These are phyloP conservation scores for Nymphalis io DNA, from an alignment of 1,140 invertebrate species.

Conservation along the genomic window DNA sequence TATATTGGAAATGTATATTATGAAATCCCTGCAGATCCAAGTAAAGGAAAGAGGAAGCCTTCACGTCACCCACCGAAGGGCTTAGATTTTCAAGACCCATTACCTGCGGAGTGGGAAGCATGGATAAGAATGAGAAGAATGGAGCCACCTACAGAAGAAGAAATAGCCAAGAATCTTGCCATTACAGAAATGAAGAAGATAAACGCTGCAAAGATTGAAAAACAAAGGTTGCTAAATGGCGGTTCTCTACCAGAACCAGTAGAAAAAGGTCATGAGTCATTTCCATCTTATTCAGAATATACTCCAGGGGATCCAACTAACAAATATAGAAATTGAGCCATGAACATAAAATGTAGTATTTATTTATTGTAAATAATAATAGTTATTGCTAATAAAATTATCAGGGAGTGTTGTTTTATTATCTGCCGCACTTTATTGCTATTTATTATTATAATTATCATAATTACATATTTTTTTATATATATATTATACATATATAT, in stretches of 20 bases:
- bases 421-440: no score
- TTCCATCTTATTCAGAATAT: slow-evolving; percentile 60
- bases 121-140: slow-evolving; percentile 87
- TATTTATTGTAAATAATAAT: slow-evolving; percentile 13
- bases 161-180: slow-evolving; percentile 85
- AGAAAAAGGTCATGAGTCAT: slow-evolving; percentile 57
- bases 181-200: slow-evolving; percentile 86
- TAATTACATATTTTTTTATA: no score
- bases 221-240: slow-evolving; percentile 58
- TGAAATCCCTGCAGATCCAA: slow-evolving; percentile 85
- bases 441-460: no score
- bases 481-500: no score
- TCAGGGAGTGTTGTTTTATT: no score
- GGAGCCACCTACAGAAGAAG: slow-evolving; percentile 86
- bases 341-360: slow-evolving; percentile 9
- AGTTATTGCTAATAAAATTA: not conserved
- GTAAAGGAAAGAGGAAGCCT: slow-evolving; percentile 81
- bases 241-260: slow-evolving; percentile 55
- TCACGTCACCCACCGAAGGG: slow-evolving; percentile 84
- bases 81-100: slow-evolving; percentile 84
- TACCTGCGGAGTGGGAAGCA: slow-evolving; percentile 91
- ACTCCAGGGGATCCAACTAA: slow-evolving; percentile 45
- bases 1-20: slow-evolving; percentile 91
- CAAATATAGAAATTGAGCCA: slow-evolving; percentile 41
- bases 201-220: slow-evolving; percentile 87